Percentiles rank a stretch among this genome's conserved stretches.
Conservation (phyloP, 2,797 vertebrate genomes). For the Megalops cyprinoides region DNA sequence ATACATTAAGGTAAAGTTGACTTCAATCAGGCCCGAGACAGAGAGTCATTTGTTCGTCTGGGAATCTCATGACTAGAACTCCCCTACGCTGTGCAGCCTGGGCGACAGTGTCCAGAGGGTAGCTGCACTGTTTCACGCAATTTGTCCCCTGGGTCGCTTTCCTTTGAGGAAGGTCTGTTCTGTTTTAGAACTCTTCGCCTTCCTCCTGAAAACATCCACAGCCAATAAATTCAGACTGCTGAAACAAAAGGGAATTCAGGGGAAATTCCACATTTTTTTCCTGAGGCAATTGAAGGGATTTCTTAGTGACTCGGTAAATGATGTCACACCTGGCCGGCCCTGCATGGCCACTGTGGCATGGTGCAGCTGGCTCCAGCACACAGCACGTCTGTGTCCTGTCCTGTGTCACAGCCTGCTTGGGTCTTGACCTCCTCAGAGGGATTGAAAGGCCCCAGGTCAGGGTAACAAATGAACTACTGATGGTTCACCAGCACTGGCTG, state of each 20-base stretch:
- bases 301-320: conserved; percentile 32
- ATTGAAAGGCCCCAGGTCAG: not conserved
- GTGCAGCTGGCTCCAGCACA: conserved; percentile 9
- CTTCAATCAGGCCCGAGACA: not conserved
- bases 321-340: conserved; percentile 31
- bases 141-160: not conserved
- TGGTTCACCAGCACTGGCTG: too few species aligned
- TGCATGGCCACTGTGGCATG: not conserved
- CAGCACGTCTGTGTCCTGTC: conserved; percentile 21
- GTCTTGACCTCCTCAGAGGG: not conserved
- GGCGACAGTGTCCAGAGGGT: not conserved
- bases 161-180: not conserved
- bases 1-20: not conserved
- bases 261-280: conserved; percentile 10
- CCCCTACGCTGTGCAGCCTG: not conserved
- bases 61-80: conserved; percentile 9
- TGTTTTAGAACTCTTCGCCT: not conserved
- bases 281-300: conserved; percentile 29
- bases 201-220: not conserved
- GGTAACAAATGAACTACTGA: conserved; percentile 8
- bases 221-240: not conserved
- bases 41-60: not conserved
- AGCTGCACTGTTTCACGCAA: not conserved
- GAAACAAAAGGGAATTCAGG: not conserved
- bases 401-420: not conserved